A percentile compares a stretch with the other conserved stretches of the same genome.
phyloP scores from a whole-genome alignment of 2,888 invertebrate species.

The Agrochola macilenta region DNA sequence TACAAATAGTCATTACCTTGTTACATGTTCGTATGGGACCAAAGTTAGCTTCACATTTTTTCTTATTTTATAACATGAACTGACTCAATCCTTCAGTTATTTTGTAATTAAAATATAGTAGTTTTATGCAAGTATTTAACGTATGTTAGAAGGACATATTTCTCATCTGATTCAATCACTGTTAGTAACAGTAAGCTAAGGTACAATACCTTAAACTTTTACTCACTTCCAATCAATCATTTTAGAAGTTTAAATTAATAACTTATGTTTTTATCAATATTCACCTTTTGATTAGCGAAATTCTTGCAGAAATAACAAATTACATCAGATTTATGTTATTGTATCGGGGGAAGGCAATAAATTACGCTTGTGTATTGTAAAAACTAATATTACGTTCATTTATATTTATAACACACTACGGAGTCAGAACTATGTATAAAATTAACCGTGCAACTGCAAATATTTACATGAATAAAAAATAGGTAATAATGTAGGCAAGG shows the following conservation, averaged over 20 bases:
- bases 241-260: conserved; percentile 38
- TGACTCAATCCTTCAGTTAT: conserved; percentile 70
- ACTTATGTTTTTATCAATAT: conserved; percentile 30
- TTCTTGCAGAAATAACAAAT: conserved; percentile 48
- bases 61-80: conserved; percentile 72
- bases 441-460: conserved; percentile 62
- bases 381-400: conserved; percentile 79
- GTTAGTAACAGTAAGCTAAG: conserved; percentile 47
- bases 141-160: conserved; percentile 50
- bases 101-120: conserved; percentile 62
- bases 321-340: conserved; percentile 76
- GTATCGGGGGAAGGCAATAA: conserved; percentile 93
- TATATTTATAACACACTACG: conserved; percentile 62
- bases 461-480: conserved; percentile 62
- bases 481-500: conserved; percentile 72
- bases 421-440: conserved; percentile 66
- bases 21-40: conserved; percentile 78
- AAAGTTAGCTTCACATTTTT: conserved; percentile 77
- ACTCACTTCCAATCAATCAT: conserved; percentile 36
- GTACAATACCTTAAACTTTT: conserved; percentile 49
- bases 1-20: conserved; percentile 69
- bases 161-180: conserved; percentile 55
- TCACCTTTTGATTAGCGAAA: conserved; percentile 38
- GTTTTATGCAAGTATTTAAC: conserved; percentile 55
- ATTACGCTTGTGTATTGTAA: conserved; percentile 92